Evolutionary conservation across 2,797 vertebrate species (phyloP).

Genomic region (Accipiter fasciatus): DNA sequence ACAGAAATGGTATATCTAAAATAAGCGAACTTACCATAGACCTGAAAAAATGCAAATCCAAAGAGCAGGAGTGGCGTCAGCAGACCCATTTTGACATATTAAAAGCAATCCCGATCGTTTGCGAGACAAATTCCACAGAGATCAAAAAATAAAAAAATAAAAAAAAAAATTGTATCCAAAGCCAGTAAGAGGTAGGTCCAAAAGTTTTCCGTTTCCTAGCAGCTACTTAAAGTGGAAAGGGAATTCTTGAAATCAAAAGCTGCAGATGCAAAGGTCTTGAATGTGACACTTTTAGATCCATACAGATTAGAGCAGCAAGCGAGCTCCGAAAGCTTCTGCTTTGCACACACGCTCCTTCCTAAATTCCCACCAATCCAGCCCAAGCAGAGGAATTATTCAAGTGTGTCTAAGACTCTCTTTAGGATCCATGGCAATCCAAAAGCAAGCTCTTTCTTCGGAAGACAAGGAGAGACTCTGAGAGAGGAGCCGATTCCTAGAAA

Average conservation of each 20-base stretch:
- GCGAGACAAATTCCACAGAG: conserved; percentile 80
- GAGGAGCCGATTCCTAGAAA: conserved; percentile 72
- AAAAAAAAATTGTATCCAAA: conserved; percentile 57
- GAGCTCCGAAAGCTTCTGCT: conserved; percentile 48
- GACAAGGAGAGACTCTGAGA: conserved; percentile 50
- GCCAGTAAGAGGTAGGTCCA: conserved; percentile 68
- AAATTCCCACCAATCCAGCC: conserved; percentile 68
- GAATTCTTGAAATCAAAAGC: conserved; percentile 66
- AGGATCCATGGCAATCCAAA: conserved; percentile 71
- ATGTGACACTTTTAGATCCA: conserved; percentile 69
- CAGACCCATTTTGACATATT: conserved; percentile 96
- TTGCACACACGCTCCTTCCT: conserved; percentile 62
- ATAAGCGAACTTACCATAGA: conserved; percentile 87
- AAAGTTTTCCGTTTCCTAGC: conserved; percentile 75
- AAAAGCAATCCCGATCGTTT: conserved; percentile 83
- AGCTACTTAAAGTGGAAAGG: conserved; percentile 66
- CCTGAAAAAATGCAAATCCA: conserved; percentile 90
- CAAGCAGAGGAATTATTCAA: conserved; percentile 60
- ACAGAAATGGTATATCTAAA: conserved; percentile 8
- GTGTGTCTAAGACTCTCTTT: conserved; percentile 63
- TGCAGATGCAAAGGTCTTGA: conserved; percentile 75
- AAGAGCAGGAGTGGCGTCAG: conserved; percentile 89
- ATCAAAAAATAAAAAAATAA: conserved; percentile 22
- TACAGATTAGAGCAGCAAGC: conserved; percentile 26
- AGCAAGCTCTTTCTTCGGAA: conserved; percentile 69